Conservation (phyloP, 1,140 invertebrate genomes). For the Pseudomyrmex flavicornis region DNA sequence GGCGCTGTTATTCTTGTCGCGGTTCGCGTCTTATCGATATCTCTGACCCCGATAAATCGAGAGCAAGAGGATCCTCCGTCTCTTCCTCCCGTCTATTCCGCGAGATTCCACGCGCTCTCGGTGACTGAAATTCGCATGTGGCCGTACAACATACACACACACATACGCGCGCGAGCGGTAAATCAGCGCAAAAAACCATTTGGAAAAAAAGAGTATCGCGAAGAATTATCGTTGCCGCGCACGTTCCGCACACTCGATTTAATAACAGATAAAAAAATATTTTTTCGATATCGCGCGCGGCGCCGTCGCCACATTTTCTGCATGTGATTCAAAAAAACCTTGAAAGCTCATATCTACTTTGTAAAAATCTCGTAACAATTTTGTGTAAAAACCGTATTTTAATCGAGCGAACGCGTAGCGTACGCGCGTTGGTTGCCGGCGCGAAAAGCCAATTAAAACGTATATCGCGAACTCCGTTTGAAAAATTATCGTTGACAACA, state of each 20-base stretch:
- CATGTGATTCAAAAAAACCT: not conserved
- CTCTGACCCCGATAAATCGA: slow-evolving; percentile 67
- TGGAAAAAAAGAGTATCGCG: not conserved
- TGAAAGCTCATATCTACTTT: not conserved
- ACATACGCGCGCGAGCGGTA: not conserved
- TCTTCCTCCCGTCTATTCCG: not conserved
- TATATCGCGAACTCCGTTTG: too few species aligned
- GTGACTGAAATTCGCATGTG: slow-evolving; percentile 14
- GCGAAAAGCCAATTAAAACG: too few species aligned
- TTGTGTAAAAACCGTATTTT: slow-evolving; percentile 1
- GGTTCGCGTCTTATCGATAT: slow-evolving; percentile 63
- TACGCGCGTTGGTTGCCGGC: too few species aligned
- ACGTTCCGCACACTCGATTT: not conserved
- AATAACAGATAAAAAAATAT: not conserved
- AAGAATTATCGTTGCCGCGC: not conserved
- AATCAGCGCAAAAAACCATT: slow-evolving; percentile 24
- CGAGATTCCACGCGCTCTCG: not conserved
- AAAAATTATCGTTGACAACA: too few species aligned
- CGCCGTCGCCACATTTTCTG: not conserved
- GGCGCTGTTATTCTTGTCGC: slow-evolving; percentile 59
- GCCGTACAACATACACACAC: not conserved
- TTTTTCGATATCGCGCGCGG: not conserved
- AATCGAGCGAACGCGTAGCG: not conserved
- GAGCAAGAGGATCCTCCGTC: slow-evolving; percentile 50
- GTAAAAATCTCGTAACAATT: not conserved